These are phyloP conservation scores for Stegophylla sp. DNA, from an alignment of 2,888 invertebrate species.

Conservation along the genomic window DNA sequence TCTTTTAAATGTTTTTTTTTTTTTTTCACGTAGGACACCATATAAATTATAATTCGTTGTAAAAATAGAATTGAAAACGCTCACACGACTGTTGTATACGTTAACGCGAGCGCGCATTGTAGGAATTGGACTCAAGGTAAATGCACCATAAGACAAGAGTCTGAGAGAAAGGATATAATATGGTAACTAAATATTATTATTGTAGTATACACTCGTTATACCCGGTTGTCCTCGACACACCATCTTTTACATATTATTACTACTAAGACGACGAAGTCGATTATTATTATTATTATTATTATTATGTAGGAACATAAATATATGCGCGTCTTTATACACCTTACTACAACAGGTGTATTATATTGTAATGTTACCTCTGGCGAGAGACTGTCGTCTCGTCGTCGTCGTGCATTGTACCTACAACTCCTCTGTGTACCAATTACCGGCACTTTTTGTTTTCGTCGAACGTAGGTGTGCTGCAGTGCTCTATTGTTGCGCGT, in stretches of 20 bases:
- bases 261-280: background rate
- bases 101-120: slow-evolving; percentile 6
- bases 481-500: too few relatives aligned
- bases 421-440: background rate
- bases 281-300: slow-evolving; percentile 16
- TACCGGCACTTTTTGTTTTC: background rate
- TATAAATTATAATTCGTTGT: slow-evolving; percentile 26
- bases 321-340: background rate
- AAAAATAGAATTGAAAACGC: slow-evolving; percentile 36
- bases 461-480: background rate
- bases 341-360: background rate
- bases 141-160: slow-evolving; percentile 26
- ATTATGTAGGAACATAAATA: background rate
- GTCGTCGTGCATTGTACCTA: background rate
- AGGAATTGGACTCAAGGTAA: slow-evolving; percentile 52
- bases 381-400: background rate
- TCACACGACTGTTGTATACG: slow-evolving; percentile 20
- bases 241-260: slow-evolving; percentile 53
- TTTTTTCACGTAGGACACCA: slow-evolving; percentile 7
- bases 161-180: slow-evolving; percentile 50
- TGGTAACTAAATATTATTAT: slow-evolving; percentile 23
- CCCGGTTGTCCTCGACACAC: slow-evolving; percentile 57
- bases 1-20: slow-evolving; percentile 18
- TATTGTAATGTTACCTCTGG: slow-evolving; percentile 18
- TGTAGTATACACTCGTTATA: slow-evolving; percentile 33